These are phyloP conservation scores for Sebastes vulpes DNA, from an alignment of 2,797 vertebrate genomes.

Conservation along the genomic window DNA sequence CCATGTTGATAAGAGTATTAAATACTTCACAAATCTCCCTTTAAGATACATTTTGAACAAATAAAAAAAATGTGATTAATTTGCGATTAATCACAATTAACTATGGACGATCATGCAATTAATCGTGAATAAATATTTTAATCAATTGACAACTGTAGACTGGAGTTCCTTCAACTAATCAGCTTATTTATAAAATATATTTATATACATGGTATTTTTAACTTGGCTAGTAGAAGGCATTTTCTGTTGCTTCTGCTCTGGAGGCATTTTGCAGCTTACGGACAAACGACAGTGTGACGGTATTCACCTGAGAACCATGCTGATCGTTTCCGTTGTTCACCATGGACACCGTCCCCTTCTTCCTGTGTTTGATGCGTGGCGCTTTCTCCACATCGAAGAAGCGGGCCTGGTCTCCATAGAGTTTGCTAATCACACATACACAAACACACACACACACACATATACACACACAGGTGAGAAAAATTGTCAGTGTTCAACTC, in stretches of 20 bases:
- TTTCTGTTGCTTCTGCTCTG: background rate
- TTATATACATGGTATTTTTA: background rate
- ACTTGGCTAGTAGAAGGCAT: background rate
- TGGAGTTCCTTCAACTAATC: background rate
- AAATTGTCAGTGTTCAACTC: background rate
- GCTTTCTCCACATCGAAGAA: constrained; percentile 95
- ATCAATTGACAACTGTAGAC: no score
- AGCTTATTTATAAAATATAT: background rate
- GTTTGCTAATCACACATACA: constrained; percentile 83
- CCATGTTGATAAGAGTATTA: no score
- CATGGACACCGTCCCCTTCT: constrained; percentile 96
- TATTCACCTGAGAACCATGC: constrained; percentile 94
- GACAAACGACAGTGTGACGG: background rate
- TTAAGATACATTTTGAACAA: no score
- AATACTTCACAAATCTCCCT: no score
- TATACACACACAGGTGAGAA: background rate
- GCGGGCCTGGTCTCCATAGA: constrained; percentile 96
- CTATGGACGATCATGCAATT: no score
- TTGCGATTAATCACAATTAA: no score
- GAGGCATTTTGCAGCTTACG: background rate
- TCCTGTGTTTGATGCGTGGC: constrained; percentile 96
- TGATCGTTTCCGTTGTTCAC: constrained; percentile 96
- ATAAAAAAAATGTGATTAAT: no score
- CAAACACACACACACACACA: no score
- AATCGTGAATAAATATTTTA: no score